Base-by-base conservation (phyloP, 2,113 vertebrate species). In the Clarias macrocephalus region DNA sequence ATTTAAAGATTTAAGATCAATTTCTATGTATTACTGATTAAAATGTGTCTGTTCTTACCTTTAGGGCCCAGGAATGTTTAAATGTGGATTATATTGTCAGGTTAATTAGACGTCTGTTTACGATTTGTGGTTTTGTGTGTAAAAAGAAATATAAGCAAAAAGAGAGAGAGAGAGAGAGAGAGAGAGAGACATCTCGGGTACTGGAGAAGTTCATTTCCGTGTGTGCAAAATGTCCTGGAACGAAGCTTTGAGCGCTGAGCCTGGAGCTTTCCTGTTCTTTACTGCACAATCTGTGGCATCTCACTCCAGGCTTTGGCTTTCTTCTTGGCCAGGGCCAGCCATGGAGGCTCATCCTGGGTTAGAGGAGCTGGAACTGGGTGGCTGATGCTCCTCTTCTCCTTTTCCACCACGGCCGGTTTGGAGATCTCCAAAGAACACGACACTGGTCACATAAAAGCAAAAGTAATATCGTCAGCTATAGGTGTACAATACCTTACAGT, bases 231-330 rank as follows among this genome's bases (percentile, higher is more conserved):
- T 16, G 65, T 89, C 56, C 52, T 60, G 80, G 30, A 52, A 25
- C 15, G 28, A 28, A 73, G 19, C 60, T 37, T 23, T 63, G 16
- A 73, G 19, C 56, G n/a, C 21, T 63, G 16, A 52, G 79, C 33
- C 42, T 13, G 54, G 52, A 25, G 33, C 48, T 37, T 23, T 63
- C 21, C n/a, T 56, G 4, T 73, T 21, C 33, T 33, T 94, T 93
- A 96, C 92, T 98, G 95, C 57, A 97, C 96, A 1, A 93, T 95
- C 89, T 98, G 96, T 9, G 96, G 94, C 94, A 97, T 97, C 85
- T 97, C 96, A 56, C 96, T 98, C 97, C 97, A 99, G 9, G 97
- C 97, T 93, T 98, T 96, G 91, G 97, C 95, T 92, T 99, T 99
- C 93, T 99, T 97, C 95, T 97, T 98, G 90, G 98, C 97, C 92